Percentiles rank a stretch among this genome's conserved stretches.
phyloP scores from a whole-genome alignment of 1,140 invertebrate genomes.

The Venustaconcha ellipsiformis region DNA sequence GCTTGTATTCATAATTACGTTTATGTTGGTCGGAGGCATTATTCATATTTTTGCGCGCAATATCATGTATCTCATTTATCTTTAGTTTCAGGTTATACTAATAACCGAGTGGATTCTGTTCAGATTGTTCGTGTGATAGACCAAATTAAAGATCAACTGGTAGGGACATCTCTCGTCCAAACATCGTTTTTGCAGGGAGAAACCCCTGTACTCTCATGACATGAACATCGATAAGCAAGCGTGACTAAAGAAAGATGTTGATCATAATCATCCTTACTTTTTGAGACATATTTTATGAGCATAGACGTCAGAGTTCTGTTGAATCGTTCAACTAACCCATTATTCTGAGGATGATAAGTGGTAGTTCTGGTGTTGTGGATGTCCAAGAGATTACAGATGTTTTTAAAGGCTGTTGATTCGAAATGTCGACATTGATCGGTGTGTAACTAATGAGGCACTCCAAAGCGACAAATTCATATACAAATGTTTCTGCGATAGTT shows the following conservation, averaged over 20 bases:
- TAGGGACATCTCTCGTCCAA: constrained; percentile 29
- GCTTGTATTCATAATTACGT: constrained; percentile 22
- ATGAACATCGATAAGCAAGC: constrained; percentile 39
- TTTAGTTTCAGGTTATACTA: constrained; percentile 7
- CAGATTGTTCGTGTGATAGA: not conserved
- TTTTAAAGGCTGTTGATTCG: constrained; percentile 7
- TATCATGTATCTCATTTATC: constrained; percentile 12
- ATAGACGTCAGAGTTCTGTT: constrained; percentile 31
- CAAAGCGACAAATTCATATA: constrained; percentile 33
- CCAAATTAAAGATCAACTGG: not conserved
- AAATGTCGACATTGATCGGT: no score
- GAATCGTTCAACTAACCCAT: constrained; percentile 54
- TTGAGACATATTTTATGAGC: constrained; percentile 9
- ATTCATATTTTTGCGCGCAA: constrained; percentile 7
- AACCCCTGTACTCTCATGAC: constrained; percentile 25
- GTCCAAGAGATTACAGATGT: constrained; percentile 27
- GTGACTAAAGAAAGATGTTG: constrained; percentile 34
- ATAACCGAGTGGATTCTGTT: constrained; percentile 11
- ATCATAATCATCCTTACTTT: constrained; percentile 38
- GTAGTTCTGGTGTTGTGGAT: constrained; percentile 43
- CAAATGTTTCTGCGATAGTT: constrained; percentile 24
- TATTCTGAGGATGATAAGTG: constrained; percentile 49
- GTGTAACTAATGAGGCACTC: no score
- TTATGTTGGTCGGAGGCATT: constrained; percentile 5
- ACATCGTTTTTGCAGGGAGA: constrained; percentile 43